Evolutionary conservation across 2,113 vertebrate species (phyloP).

Genomic region (Mixornis gularis): DNA sequence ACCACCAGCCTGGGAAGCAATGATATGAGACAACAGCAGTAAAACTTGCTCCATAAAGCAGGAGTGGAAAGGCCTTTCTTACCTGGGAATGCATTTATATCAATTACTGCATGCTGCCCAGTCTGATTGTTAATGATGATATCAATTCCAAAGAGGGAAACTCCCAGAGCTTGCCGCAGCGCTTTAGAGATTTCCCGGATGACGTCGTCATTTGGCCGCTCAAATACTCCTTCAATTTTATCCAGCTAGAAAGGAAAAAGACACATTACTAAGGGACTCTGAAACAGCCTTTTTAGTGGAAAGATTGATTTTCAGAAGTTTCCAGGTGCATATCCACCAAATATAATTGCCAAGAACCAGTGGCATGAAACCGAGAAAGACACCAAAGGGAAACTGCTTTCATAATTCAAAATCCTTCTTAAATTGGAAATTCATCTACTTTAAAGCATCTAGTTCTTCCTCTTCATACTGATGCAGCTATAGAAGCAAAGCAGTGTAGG

Average conservation of each 20-base stretch:
- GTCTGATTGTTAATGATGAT: constrained; percentile 98
- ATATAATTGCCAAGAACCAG: constrained; percentile 1
- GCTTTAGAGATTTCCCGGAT: constrained; percentile 89
- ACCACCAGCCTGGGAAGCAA: neutral
- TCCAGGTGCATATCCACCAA: neutral
- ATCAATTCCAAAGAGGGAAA: constrained; percentile 95
- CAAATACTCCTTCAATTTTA: constrained; percentile 91
- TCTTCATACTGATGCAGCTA: neutral
- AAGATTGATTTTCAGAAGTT: constrained; percentile 35
- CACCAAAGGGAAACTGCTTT: neutral
- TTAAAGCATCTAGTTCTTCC: neutral
- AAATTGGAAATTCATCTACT: neutral
- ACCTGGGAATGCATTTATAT: constrained; percentile 99
- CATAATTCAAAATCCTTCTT: neutral
- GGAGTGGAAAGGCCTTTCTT: neutral
- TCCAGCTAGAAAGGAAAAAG: constrained; percentile 77
- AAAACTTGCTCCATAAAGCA: neutral
- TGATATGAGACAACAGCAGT: neutral
- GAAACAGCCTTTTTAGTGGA: neutral
- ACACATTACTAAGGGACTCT: neutral
- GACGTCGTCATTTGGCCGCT: constrained; percentile 88
- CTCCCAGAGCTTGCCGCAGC: constrained; percentile 84
- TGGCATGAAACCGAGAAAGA: constrained; percentile 21
- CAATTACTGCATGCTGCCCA: constrained; percentile 93
- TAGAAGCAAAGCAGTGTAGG: neutral